Evolutionary conservation across 2,888 invertebrate species (phyloP), one percentile per base, ranked within the genome.

Genomic region (Stenodera caucasica): DNA sequence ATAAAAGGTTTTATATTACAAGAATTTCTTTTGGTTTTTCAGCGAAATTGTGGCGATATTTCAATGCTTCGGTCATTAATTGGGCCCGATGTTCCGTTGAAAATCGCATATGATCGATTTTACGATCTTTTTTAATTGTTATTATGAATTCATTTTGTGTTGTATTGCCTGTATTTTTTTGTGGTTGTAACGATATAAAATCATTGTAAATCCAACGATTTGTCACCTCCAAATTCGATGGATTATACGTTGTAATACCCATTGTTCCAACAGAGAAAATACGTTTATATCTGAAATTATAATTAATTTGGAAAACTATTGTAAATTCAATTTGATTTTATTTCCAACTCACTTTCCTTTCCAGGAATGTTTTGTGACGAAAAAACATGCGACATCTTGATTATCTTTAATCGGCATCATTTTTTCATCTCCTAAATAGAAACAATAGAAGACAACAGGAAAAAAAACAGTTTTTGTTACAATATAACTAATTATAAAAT

Each of bases 331-430:
- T 45, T n/a, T 45, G 45, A 1, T 1, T 12, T 15, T 4, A 3
- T 29, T 40, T 12, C 14, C 23, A 58, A 81, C 88, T 85, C 82
- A 92, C 91, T 94, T 98, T 80, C 98, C 99, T 81, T 96, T 98
- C 98, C 98, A 99, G 26, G 93, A 96, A 81, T 97, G 96, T 83
- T 99, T 99, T 33, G 94, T 96, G 77, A 98, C 96, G 77, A 95
- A 88, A 83, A 95, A 99, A 78, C 98, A 97, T 69, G 95, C 93
- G 79, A 97, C 87, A 88, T 99, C 98, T 77, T 91, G 89, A 84
- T 97, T 98, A 82, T 96, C 95, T 83, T 92, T 91, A 78, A 93
- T 83, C 70, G 89, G 89, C 85, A 87, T 88, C 90, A 90, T 90
- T 81, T 85, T 88, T 78, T 81, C 86, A 86, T 68, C 60, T 59